Conservation (phyloP, 2,797 vertebrate genomes). For the Eurystomus glaucurus region DNA sequence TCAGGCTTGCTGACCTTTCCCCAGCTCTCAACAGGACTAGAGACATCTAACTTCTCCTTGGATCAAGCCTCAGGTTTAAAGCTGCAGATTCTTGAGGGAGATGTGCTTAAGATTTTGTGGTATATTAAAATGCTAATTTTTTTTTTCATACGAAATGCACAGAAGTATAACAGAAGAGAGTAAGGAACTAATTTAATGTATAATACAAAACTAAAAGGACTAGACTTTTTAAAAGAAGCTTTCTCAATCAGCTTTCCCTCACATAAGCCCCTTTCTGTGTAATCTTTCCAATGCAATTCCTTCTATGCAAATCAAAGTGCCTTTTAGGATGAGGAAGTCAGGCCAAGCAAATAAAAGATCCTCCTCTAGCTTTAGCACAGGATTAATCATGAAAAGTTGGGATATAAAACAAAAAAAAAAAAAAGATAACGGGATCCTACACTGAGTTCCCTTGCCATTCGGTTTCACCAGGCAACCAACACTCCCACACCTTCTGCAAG, state of each 20-base stretch:
- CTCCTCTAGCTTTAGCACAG: constrained; percentile 19
- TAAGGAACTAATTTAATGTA: constrained; percentile 29
- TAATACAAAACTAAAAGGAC: constrained; percentile 26
- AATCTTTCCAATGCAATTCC: constrained; percentile 47
- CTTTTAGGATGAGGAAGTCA: constrained; percentile 32
- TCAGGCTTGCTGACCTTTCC: not conserved
- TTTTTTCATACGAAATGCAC: not conserved
- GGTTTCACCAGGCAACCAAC: not conserved
- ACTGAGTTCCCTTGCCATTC: not conserved
- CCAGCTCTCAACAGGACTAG: not conserved
- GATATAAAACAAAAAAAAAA: not conserved
- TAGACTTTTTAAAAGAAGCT: constrained; percentile 2
- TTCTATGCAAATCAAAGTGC: constrained; percentile 50
- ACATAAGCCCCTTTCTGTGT: constrained; percentile 39
- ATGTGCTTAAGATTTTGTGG: not conserved
- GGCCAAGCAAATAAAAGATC: constrained; percentile 14
- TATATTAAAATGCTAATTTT: not conserved
- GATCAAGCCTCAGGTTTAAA: not conserved
- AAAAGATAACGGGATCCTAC: not conserved
- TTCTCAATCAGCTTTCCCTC: constrained; percentile 52
- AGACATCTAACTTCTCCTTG: not conserved
- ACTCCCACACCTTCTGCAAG: not conserved
- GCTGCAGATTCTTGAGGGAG: not conserved
- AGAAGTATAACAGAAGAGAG: constrained; percentile 4
- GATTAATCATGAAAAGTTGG: constrained; percentile 14